Base-by-base conservation (phyloP, 2,797 vertebrate genomes). In the Acanthurus tractus region DNA sequence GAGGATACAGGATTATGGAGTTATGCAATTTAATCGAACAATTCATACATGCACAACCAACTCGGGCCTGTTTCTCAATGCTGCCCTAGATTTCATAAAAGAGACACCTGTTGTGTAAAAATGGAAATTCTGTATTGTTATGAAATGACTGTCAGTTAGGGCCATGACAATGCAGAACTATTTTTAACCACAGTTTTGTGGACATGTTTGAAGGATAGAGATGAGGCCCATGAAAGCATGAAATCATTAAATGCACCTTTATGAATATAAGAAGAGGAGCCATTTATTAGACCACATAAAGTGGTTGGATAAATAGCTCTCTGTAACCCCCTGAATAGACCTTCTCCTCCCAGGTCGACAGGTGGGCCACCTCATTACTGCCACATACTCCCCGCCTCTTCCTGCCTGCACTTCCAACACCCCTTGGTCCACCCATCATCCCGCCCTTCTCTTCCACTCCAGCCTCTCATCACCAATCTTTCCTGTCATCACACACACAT, bases 401-500 rank as follows among this genome's bases (percentile, higher is more conserved):
- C 88, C 90, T 85, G 81, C 75, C 62, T 63, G 65, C 74, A 42
- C 63, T 74, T 74, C 82, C 23, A 9, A 11, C 74, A 63, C 62
- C 70, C 58, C 82, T 70, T 52, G 58, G 87, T 75, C 76, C 78
- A 71, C 81, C 81, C 70, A 65, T 83, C 81, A 70, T 82, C 70
- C 81, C 78, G 42, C 55, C 82, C 74, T 70, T 66, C 78, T 81
- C 66, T 83, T 85, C 76, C 42, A 38, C 85, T 82, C 63, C 63
- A 82, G 90, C 86, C 91, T 94, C 91, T 94, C 93, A 93, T 95
- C 93, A 92, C 87, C 0, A 46, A 75, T 82, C 82, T 77, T 64
- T 92, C 90, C 87, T 94, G 91, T 94, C 93, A 93, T 93, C 93
- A 91, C 87, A 69, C 79, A 81, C 86, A 86, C 86, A 85, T 88